Base-by-base conservation (phyloP, 1,140 invertebrate genomes). In the Eriocheir sinensis region DNA sequence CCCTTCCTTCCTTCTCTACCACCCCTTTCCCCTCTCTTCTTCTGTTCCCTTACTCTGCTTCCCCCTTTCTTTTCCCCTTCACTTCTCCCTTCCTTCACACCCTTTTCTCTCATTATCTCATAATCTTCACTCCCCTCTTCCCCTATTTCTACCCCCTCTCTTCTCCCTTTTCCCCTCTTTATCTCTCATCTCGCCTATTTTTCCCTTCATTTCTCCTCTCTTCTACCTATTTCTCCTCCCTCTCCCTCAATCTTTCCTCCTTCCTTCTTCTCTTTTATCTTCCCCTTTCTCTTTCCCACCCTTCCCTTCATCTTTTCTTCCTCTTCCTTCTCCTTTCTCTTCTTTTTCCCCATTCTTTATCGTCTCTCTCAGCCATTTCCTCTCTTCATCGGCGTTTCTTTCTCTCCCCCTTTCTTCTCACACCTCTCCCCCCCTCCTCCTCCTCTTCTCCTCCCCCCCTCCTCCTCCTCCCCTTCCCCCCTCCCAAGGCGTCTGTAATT, bases 211-310 rank as follows among this genome's bases (percentile, higher is more conserved):
- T 48, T 15, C 15, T 15, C 15, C 44, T 48, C 44, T 48, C 44
- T 15, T 48, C 4, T 15, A 48, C 44, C 4, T 48, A 48, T 21
- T 72, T 12, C n/a, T 72, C 60, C 60, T 72, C 60, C 27, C 21
- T 72, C 60, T 72, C 60, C n/a, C 60, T n/a, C 60, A n/a, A 21
- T 72, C 60, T n/a, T n/a, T 72, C 60, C 2, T n/a, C n/a, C 60
- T 72, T n/a, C n/a, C 60, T 72, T n/a, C n/a, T n/a, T 72, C 60
- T 72, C 60, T 72, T 72, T n/a, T 72, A 21, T 72, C 60, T 72
- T n/a, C n/a, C 60, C n/a, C 60, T n/a, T 8, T 72, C 60, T 72
- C 60, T n/a, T 21, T 60, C 53, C 27, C 53, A 21, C 53, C 27
- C 53, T 60, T 21, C 27, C 53, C 27, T 21, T 60, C 53, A 21